phyloP scores from a whole-genome alignment of 1,140 invertebrate species.

The Rhizoglyphus robini region DNA sequence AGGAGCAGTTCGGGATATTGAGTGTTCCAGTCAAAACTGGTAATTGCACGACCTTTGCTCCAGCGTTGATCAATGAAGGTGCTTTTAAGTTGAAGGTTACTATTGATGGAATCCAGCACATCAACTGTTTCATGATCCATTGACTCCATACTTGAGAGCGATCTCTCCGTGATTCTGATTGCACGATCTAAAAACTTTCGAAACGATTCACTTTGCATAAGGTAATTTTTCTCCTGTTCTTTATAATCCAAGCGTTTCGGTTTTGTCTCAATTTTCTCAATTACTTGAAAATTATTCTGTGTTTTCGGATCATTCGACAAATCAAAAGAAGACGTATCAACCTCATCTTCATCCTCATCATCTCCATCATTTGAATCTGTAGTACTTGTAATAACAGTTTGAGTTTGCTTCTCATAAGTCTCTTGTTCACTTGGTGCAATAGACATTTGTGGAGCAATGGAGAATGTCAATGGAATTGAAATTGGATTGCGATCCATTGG shows the following conservation, averaged over 20 bases:
- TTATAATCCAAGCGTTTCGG: no score
- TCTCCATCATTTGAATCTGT: background rate
- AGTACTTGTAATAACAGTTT: slow-evolving; percentile 49
- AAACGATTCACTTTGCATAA: slow-evolving; percentile 83
- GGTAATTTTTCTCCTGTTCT: slow-evolving; percentile 92
- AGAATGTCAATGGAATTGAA: slow-evolving; percentile 40
- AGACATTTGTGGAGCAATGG: slow-evolving; percentile 81
- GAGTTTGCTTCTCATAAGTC: slow-evolving; percentile 83
- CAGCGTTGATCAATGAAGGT: slow-evolving; percentile 88
- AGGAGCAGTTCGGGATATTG: slow-evolving; percentile 86
- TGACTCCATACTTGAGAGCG: slow-evolving; percentile 56
- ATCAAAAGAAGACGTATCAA: no score
- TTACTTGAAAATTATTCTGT: no score
- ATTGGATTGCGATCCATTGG: background rate
- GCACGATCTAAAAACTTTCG: slow-evolving; percentile 74
- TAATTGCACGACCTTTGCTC: slow-evolving; percentile 87
- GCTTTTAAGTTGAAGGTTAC: slow-evolving; percentile 65
- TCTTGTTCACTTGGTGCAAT: slow-evolving; percentile 88
- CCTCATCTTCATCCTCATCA: no score
- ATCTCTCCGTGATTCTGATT: slow-evolving; percentile 77
- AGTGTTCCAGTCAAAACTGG: slow-evolving; percentile 86
- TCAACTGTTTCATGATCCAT: slow-evolving; percentile 69
- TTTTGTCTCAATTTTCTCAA: no score
- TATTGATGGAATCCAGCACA: slow-evolving; percentile 68
- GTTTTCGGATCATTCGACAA: no score